Evolutionary conservation across 1,140 invertebrate genomes (phyloP).

Genomic region (Danaus melanippus): DNA sequence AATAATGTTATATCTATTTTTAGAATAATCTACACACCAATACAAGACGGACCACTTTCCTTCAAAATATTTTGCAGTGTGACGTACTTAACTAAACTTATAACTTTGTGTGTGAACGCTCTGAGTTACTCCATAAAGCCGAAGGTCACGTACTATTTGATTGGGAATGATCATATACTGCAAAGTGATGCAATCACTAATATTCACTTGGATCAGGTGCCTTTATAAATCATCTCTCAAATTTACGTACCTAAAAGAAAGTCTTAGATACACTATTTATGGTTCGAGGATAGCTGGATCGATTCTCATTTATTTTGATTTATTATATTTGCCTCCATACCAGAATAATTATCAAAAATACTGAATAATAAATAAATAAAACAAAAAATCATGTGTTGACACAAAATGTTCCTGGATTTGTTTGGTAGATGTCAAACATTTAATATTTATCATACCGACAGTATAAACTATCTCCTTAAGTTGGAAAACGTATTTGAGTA

Average conservation of each 20-base stretch:
- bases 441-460: too few relatives aligned
- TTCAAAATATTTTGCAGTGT: conserved; percentile 60
- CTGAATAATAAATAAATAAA: too few relatives aligned
- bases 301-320: too few relatives aligned
- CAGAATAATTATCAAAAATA: too few relatives aligned
- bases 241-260: neutral
- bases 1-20: conserved; percentile 16
- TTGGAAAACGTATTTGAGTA: too few relatives aligned
- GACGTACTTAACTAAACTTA: conserved; percentile 41
- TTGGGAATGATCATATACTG: conserved; percentile 47
- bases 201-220: conserved; percentile 59
- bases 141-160: conserved; percentile 52
- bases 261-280: too few relatives aligned
- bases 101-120: conserved; percentile 56
- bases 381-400: too few relatives aligned
- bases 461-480: too few relatives aligned
- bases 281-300: too few relatives aligned
- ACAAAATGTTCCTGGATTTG: too few relatives aligned
- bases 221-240: conserved; percentile 1
- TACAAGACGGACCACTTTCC: conserved; percentile 53
- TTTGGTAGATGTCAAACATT: too few relatives aligned
- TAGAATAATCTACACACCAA: conserved; percentile 56
- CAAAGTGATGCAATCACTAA: conserved; percentile 47
- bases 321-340: too few relatives aligned
- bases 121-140: conserved; percentile 55